phyloP scores from a whole-genome alignment of 1,140 invertebrate genomes.

The Aphaenogaster ashmeadi region DNA sequence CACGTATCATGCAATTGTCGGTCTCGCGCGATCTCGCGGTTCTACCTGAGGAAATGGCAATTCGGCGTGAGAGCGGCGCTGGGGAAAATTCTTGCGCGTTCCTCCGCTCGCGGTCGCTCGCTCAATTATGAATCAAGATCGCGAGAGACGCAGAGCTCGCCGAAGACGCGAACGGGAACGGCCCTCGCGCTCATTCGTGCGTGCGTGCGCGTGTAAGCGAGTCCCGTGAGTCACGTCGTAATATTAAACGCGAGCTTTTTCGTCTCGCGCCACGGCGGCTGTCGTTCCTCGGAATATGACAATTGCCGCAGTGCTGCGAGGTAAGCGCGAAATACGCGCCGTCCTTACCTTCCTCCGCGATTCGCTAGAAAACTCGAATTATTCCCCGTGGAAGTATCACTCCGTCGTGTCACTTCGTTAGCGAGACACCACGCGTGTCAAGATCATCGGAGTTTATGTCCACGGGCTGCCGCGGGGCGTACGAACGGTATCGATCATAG shows the following conservation, averaged over 20 bases:
- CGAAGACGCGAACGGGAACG: not conserved
- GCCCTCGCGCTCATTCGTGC: not conserved
- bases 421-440: constrained; percentile 41
- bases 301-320: too few relatives aligned
- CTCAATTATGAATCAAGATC: not conserved
- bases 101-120: not conserved
- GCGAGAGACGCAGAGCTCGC: not conserved
- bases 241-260: constrained; percentile 38
- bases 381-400: constrained; percentile 56
- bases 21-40: not conserved
- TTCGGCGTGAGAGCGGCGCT: not conserved
- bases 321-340: not conserved
- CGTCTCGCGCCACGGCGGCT: not conserved
- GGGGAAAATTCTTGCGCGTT: not conserved
- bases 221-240: constrained; percentile 49
- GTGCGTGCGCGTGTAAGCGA: not conserved
- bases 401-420: constrained; percentile 30
- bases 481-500: constrained; percentile 66
- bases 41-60: constrained; percentile 51
- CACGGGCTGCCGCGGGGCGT: constrained; percentile 27
- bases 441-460: constrained; percentile 64
- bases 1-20: constrained; percentile 59
- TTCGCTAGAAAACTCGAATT: constrained; percentile 62
- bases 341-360: constrained; percentile 67
- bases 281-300: not conserved